Conservation (phyloP, 2,888 invertebrate species). For the Lymantria monacha region DNA sequence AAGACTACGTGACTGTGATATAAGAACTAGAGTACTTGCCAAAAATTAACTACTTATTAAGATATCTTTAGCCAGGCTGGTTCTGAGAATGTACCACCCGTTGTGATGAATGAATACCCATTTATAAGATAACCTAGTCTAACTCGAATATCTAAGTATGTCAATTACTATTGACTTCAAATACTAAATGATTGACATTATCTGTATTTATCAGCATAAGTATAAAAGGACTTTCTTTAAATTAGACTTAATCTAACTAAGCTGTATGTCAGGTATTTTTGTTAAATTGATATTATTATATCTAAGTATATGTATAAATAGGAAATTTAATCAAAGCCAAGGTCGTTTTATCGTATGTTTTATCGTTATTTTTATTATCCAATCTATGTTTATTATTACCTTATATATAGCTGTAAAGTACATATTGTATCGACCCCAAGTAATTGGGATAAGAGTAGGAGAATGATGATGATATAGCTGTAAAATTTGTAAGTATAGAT, state of each 20-base stretch:
- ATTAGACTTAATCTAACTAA: not conserved
- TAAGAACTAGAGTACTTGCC: slow-evolving; percentile 47
- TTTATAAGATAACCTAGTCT: slow-evolving; percentile 30
- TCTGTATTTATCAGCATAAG: slow-evolving; percentile 16
- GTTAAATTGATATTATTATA: no score
- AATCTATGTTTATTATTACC: no score
- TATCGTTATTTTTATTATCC: no score
- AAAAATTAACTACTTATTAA: slow-evolving; percentile 32
- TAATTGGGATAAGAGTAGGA: no score
- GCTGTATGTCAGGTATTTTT: not conserved
- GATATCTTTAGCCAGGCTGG: slow-evolving; percentile 19
- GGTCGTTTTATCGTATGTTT: no score
- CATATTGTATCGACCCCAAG: no score
- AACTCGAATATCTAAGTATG: slow-evolving; percentile 27
- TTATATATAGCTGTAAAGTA: no score
- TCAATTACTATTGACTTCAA: slow-evolving; percentile 23
- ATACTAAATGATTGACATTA: slow-evolving; percentile 24
- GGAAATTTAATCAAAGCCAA: no score
- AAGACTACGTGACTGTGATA: slow-evolving; percentile 59
- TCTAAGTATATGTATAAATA: no score
- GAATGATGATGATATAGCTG: no score
- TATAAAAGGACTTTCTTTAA: slow-evolving; percentile 5
- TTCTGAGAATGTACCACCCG: slow-evolving; percentile 40
- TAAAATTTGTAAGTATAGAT: no score
- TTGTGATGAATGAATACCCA: slow-evolving; percentile 51